Evolutionary conservation across 2,113 vertebrate genomes (phyloP), one percentile per base, ranked within the genome.

Genomic region (Dromas ardeola): DNA sequence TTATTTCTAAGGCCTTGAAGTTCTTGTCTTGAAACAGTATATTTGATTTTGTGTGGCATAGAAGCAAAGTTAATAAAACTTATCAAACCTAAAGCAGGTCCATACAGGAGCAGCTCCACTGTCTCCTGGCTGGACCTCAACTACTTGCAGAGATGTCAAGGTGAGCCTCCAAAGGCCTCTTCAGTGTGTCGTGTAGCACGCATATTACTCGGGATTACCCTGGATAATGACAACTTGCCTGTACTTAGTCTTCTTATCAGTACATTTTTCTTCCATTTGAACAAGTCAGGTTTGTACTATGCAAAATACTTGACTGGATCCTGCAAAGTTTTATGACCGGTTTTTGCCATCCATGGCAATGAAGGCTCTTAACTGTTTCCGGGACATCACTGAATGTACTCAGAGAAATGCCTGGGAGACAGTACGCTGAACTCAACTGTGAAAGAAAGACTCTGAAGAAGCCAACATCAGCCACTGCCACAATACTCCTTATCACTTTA

Each of bases 361-460:
- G n/a, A 86, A 74, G 32, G 11, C 12, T 50, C 55, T 30, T 36
- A 55, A 11, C 25, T 25, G 6, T n/a, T 50, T n/a, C 29, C 6
- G 13, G 5, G 15, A 11, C 6, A 7, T 9, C 7, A 10, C 47
- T 55, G 49, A 23, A 26, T 1, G 5, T 1, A 21, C 20, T 26
- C 19, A 1, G 22, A 34, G 18, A 21, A 76, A 40, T 4, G 15
- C 13, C 29, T 5, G 3, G 4, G 26, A 17, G 10, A n/a, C 11
- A 5, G 7, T 4, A 25, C 13, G 19, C 38, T 30, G 30, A 36
- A 13, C 17, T 2, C 1, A 1, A 6, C 19, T 9, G 16, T 4
- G 22, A 30, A 30, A 43, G 16, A 23, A 14, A 61, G 3, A 3
- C 62, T 30, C 13, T 5, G 19, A 79, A 9, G 22, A 7, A 50